Base-by-base conservation (phyloP, 2,113 vertebrate species). In the Phrynocephalus versicolor region DNA sequence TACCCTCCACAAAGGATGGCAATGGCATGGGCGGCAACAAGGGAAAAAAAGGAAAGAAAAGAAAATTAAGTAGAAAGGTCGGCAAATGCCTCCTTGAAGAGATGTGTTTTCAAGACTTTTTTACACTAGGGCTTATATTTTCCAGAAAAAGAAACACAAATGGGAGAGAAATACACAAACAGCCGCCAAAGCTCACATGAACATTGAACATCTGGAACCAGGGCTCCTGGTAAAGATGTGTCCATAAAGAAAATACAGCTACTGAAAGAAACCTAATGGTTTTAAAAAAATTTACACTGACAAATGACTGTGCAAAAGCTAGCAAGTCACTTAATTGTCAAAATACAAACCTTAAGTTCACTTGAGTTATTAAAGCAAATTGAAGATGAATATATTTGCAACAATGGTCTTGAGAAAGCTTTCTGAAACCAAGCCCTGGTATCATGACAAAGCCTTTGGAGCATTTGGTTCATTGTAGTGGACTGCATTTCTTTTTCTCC, bases 311-410 rank as follows among this genome's bases (percentile, higher is more conserved):
- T 8, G 25, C 2, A 60, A 10, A 65, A 67, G 12, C 12, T 37
- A 13, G 21, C 51, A 77, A 76, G 55, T 57, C 57, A 4, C 6
- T 19, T 13, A 10, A 73, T 21, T 37, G 72, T n/a, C 45, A 76
- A 45, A 21, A 62, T 30, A 94, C 94, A 85, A 84, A 95, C 94
- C 94, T 0, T 0, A 88, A 88, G 88, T 58, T 95, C 94, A 10
- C 0, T 2, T 3, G 0, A 0, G 3, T 3, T 15, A n/a, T 21
- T 45, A 86, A 95, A 91, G 0, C 0, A 0, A 23, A 90, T 30
- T 19, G 1, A 0, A 0, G 55, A 0, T 23, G 0, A 0, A 2
- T 0, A 0, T 16, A 82, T 23, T 8, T 1, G 1, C 81, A 95
- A 0, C 12, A 94, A 70, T 2, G 15, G 78, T 67, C 33, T 0